Percentiles rank a stretch among this genome's conserved stretches.
phyloP scores from a whole-genome alignment of 2,113 vertebrate species.

The Burhinus bistriatus region DNA sequence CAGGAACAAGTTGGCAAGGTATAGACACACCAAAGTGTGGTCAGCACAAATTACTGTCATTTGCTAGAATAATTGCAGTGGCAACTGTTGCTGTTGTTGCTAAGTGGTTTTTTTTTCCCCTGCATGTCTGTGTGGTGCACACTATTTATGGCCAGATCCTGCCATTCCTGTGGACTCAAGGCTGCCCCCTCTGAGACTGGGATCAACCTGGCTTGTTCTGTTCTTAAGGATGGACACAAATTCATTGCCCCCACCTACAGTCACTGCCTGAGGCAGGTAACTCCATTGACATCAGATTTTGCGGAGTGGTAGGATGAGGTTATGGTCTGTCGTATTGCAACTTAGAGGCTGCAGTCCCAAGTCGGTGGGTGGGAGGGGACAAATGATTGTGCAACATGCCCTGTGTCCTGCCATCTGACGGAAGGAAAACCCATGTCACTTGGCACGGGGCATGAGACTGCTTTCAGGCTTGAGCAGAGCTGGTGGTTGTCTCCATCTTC shows the following conservation, averaged over 20 bases:
- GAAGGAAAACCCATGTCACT: background rate
- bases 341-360: background rate
- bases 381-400: background rate
- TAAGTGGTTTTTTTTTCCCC: background rate
- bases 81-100: conserved; percentile 50
- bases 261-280: background rate
- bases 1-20: conserved; percentile 33
- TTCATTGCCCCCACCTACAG: background rate
- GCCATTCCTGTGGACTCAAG: background rate
- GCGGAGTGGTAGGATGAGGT: background rate
- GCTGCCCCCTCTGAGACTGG: background rate
- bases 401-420: accelerated
- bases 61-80: conserved; percentile 48
- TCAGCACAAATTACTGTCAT: conserved; percentile 45
- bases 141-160: conserved; percentile 17
- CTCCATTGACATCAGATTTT: background rate
- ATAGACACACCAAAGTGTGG: conserved; percentile 23
- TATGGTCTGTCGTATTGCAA: background rate
- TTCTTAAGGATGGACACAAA: background rate
- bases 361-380: background rate
- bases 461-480: background rate
- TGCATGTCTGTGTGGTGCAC: background rate
- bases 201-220: background rate
- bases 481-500: background rate
- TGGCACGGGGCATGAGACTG: background rate